Conservation (phyloP, 2,797 vertebrate species). For the Brachymystax lenok region DNA sequence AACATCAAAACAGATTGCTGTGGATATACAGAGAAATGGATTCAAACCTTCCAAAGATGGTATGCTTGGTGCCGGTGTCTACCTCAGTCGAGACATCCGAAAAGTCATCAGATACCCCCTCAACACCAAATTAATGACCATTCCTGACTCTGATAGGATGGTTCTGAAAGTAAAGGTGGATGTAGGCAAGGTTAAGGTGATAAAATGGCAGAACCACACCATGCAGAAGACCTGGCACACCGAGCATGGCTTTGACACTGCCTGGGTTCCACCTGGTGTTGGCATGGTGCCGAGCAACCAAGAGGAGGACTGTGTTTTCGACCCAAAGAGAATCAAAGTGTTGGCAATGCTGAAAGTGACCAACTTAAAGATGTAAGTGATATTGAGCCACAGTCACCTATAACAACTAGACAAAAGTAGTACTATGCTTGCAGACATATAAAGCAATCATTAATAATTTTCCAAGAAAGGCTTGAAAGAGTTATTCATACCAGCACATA, state of each 20-base stretch:
- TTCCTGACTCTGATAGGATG: background rate
- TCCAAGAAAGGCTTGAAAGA: background rate
- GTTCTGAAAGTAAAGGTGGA: conserved; percentile 8
- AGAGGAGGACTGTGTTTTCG: conserved; percentile 2
- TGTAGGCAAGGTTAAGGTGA: conserved; percentile 8
- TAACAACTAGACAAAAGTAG: too few species aligned
- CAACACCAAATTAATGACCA: background rate
- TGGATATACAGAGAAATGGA: background rate
- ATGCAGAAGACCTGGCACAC: conserved; percentile 14
- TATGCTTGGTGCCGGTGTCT: background rate
- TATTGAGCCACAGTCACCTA: background rate
- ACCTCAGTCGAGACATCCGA: conserved; percentile 5
- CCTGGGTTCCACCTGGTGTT: conserved; percentile 8
- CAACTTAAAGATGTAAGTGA: background rate
- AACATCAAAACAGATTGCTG: background rate
- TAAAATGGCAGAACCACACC: background rate
- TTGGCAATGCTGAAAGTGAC: background rate
- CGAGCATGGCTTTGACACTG: background rate
- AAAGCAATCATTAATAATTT: background rate
- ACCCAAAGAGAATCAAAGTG: conserved; percentile 1
- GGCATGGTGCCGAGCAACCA: background rate
- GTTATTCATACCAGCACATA: too few species aligned
- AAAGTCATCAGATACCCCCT: conserved; percentile 13
- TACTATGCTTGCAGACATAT: too few species aligned
- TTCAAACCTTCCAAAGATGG: background rate